Conservation (phyloP, 2,797 vertebrate genomes). For the Malacoraja senta region DNA sequence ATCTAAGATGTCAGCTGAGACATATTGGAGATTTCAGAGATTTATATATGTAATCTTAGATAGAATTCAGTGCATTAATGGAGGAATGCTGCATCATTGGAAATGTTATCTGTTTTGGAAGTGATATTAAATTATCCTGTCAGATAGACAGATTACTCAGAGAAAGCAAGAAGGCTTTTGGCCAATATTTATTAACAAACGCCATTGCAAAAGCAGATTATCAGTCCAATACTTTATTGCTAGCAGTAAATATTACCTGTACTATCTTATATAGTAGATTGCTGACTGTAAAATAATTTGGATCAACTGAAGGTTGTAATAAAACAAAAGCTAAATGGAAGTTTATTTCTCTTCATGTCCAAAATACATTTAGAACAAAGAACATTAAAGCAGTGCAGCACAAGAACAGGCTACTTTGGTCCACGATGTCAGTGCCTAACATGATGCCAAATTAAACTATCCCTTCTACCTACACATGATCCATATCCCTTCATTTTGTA, state of each 20-base stretch:
- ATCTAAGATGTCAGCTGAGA: neutral
- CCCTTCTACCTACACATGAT: no score
- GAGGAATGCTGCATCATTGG: neutral
- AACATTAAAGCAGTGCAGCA: no score
- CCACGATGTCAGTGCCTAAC: no score
- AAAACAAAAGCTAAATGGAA: neutral
- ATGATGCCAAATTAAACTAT: no score
- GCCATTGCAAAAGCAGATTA: neutral
- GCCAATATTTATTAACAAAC: neutral
- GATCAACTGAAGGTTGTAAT: neutral
- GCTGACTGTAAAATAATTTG: neutral
- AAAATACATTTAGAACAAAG: neutral
- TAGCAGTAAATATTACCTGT: neutral
- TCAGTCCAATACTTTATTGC: neutral
- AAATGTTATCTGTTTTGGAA: neutral
- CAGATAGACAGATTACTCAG: neutral
- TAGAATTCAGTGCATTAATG: neutral
- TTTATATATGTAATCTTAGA: neutral
- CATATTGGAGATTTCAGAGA: neutral
- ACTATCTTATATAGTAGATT: neutral
- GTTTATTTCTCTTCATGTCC: neutral
- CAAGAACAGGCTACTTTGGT: no score
- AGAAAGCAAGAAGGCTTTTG: neutral
- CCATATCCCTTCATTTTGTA: no score
- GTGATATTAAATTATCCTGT: neutral